Evolutionary conservation across 1,140 invertebrate genomes (phyloP).

Genomic region (Rhyacophila brunnea): DNA sequence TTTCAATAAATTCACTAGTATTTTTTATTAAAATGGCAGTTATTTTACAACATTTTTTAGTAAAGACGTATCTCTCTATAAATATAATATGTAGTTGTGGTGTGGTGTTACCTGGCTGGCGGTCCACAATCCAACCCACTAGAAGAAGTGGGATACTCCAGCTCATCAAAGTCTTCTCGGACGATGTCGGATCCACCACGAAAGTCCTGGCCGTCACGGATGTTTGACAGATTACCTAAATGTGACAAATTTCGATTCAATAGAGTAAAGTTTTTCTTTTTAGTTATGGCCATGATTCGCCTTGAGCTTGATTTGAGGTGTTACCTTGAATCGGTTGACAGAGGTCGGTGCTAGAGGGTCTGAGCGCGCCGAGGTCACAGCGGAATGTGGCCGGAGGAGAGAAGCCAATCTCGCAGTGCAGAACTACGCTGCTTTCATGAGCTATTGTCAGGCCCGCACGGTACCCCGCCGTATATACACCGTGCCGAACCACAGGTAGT

Average conservation of each 20-base stretch:
- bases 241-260: background rate
- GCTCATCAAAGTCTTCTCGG: constrained; percentile 62
- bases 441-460: constrained; percentile 73
- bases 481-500: constrained; percentile 68
- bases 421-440: constrained; percentile 69
- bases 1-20: too few relatives aligned
- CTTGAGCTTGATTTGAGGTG: too few relatives aligned
- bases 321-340: constrained; percentile 42
- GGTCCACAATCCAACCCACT: constrained; percentile 61
- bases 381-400: constrained; percentile 54
- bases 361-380: constrained; percentile 68
- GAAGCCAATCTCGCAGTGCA: constrained; percentile 66
- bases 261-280: background rate
- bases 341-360: constrained; percentile 49
- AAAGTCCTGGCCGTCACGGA: constrained; percentile 44
- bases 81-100: too few relatives aligned
- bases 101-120: constrained; percentile 58
- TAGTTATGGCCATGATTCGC: background rate
- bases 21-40: too few relatives aligned
- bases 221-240: constrained; percentile 26
- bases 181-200: constrained; percentile 65
- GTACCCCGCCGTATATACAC: constrained; percentile 75
- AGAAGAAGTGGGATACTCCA: constrained; percentile 54
- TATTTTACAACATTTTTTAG: too few relatives aligned
- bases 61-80: too few relatives aligned